Base-by-base conservation (phyloP, 2,797 vertebrate genomes). In the Enteromius thamalakanensis region DNA sequence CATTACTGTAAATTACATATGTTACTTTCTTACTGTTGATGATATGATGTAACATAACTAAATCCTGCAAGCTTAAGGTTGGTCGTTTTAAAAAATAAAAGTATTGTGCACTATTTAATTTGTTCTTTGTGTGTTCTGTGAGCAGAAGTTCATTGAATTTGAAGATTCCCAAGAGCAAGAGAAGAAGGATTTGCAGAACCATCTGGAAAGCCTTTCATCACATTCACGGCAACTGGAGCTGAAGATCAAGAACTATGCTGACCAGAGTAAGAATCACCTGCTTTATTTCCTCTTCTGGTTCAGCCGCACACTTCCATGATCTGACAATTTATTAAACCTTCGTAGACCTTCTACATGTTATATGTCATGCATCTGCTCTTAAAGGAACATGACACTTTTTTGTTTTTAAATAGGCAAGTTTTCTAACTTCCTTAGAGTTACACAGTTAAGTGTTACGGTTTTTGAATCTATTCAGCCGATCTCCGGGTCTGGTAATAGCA, bases 161-260 rank as follows among this genome's bases (percentile, higher is more conserved):
- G 98, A 99, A 90, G 98, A 99, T 94, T 96, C 96, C 23, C 93
- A 99, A 91, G 98, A 99, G 77, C 97, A 98, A 88, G 98, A 99
- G 87, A 99, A 99, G 93, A 99, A 99, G 89, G 98, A 99, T 23
- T 93, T 98, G 76, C 98, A 99, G 91, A 95, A 92, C 87, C 95
- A 96, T 40, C 95, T 98, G 92, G 97, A 97, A 84, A 94, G 95
- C 85, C 95, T 96, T 87, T 97, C 97, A 92, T 96, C 97, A 78
- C 96, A 99, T 88, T 96, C 96, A 12, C 95, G 98, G 79, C 98
- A 99, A 84, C 92, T 97, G 92, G 98, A 99, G 87, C 95, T 98
- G 84, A 99, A 99, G 93, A 95, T 97, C 91, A 98, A 96, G 93
- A 99, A 98, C 94, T 97, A 96, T 51, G 95, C 95, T 14, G 98